These are phyloP conservation scores for Lichenostomus cassidix DNA, from an alignment of 2,113 vertebrate genomes.

Conservation along the genomic window DNA sequence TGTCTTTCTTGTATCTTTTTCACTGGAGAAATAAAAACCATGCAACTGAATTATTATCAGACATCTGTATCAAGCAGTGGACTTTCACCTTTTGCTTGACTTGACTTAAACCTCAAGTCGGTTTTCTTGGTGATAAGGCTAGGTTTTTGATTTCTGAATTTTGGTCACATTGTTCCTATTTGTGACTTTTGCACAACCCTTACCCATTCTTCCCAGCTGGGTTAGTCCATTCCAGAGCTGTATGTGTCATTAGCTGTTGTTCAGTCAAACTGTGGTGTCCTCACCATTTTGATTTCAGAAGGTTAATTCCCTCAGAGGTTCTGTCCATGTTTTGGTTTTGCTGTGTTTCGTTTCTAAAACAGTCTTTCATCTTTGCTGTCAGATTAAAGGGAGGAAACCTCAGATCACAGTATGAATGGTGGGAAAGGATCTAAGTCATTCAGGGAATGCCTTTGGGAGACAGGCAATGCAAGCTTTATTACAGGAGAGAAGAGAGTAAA, in stretches of 20 bases:
- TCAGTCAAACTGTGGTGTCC: neutral
- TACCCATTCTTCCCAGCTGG: neutral
- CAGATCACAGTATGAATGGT: neutral
- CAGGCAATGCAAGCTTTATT: neutral
- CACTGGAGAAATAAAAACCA: neutral
- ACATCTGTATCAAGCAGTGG: neutral
- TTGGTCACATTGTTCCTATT: neutral
- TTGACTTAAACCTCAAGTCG: neutral
- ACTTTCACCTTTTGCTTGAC: neutral
- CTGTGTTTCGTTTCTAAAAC: neutral
- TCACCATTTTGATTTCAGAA: neutral
- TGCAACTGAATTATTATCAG: neutral
- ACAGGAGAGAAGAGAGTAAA: neutral
- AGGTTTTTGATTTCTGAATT: neutral
- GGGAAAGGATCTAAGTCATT: neutral
- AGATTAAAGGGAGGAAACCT: neutral
- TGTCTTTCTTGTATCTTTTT: neutral
- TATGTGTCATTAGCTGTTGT: neutral
- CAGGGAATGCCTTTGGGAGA: neutral
- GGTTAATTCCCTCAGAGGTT: neutral
- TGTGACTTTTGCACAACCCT: neutral
- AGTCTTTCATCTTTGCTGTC: conserved; percentile 13
- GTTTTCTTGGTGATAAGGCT: neutral
- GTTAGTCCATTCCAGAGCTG: neutral
- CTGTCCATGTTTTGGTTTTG: neutral